Evolutionary conservation across 2,113 vertebrate species (phyloP).

Genomic region (Azemiops feae): DNA sequence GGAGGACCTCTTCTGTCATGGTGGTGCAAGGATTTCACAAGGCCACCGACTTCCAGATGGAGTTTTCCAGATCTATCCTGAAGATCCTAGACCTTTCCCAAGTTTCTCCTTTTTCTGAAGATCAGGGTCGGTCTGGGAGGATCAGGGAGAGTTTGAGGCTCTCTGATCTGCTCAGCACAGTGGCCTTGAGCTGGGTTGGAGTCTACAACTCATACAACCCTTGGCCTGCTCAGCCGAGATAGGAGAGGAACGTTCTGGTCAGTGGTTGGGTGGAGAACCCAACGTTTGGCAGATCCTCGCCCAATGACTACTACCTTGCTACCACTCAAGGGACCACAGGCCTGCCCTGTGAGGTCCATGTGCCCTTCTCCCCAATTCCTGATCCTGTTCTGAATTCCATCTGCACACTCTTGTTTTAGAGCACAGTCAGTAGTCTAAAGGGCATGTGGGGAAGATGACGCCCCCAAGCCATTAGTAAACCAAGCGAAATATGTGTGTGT

Average conservation of each 20-base stretch:
- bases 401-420: conserved; percentile 26
- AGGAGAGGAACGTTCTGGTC: not conserved
- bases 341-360: not conserved
- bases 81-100: not conserved
- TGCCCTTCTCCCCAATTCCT: conserved; percentile 23
- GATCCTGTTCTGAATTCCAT: conserved; percentile 36
- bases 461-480: not conserved
- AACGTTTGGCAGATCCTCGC: not conserved
- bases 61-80: not conserved
- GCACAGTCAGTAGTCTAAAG: not conserved
- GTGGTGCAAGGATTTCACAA: not conserved
- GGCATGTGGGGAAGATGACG: not conserved
- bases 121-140: not conserved
- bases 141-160: not conserved
- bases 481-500: not conserved
- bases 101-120: not conserved
- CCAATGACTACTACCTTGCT: not conserved
- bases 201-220: not conserved
- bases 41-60: not conserved
- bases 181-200: not conserved
- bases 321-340: not conserved
- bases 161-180: not conserved
- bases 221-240: not conserved
- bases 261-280: not conserved
- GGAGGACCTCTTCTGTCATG: not conserved